phyloP scores from a whole-genome alignment of 2,888 invertebrate genomes.

The Scaptomyza reducta region DNA sequence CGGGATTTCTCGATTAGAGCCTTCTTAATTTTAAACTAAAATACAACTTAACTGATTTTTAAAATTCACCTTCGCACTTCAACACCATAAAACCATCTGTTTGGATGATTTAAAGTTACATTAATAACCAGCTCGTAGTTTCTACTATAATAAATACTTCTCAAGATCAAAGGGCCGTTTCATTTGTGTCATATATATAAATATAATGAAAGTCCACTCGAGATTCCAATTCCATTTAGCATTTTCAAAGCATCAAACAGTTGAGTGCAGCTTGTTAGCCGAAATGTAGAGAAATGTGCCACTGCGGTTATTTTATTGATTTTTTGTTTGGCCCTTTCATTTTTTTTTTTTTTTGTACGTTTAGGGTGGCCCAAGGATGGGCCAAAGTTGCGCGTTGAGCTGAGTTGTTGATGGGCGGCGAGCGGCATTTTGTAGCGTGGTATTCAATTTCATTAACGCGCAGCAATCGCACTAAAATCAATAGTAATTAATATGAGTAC shows the following conservation, averaged over 20 bases:
- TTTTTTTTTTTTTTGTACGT: neutral
- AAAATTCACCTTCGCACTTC: too few relatives aligned
- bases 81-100: too few relatives aligned
- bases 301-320: constrained; percentile 69
- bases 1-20: too few relatives aligned
- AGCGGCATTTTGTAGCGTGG: constrained; percentile 61
- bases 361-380: constrained; percentile 2
- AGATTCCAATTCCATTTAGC: neutral
- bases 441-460: constrained; percentile 79
- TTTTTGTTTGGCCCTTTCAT: constrained; percentile 36
- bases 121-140: too few relatives aligned
- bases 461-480: constrained; percentile 68
- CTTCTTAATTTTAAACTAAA: too few relatives aligned
- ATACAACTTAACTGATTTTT: too few relatives aligned
- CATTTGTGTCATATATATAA: too few relatives aligned
- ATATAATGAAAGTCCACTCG: neutral
- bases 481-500: constrained; percentile 80
- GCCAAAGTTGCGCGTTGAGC: neutral
- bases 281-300: constrained; percentile 56
- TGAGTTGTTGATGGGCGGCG: neutral
- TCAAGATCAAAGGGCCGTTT: too few relatives aligned
- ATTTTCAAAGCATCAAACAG: constrained; percentile 12
- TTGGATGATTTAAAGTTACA: too few relatives aligned
- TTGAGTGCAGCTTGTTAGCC: constrained; percentile 54
- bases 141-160: too few relatives aligned